These are phyloP conservation scores for Coptodon bakossiorum DNA, from an alignment of 2,113 vertebrate genomes.

Conservation along the genomic window DNA sequence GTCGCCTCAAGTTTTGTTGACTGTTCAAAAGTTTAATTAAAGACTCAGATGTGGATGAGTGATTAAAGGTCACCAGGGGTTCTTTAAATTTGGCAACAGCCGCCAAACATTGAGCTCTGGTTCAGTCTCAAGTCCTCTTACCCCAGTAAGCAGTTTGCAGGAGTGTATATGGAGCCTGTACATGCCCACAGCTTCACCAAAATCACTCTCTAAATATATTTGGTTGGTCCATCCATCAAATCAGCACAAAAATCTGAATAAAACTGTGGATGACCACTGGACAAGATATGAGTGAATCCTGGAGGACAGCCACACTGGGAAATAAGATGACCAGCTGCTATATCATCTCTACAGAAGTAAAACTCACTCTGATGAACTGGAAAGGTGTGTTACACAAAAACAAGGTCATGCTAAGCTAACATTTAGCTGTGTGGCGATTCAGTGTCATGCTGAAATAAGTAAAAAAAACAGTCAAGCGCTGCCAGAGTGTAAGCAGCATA, in stretches of 20 bases:
- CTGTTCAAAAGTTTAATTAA: slow-evolving; percentile 29
- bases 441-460: not conserved
- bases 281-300: not conserved
- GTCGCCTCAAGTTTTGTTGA: slow-evolving; percentile 16
- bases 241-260: not conserved
- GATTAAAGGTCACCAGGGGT: slow-evolving; percentile 6
- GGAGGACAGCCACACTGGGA: not conserved
- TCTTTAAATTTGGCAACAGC: not conserved
- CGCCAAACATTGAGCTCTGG: not conserved
- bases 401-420: not conserved
- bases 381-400: not conserved
- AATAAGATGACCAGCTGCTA: not conserved
- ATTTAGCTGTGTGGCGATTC: not conserved
- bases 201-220: not conserved
- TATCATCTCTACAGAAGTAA: not conserved
- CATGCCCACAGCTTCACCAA: not conserved
- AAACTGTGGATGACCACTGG: not conserved
- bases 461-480: not conserved
- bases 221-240: not conserved
- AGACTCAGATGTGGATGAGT: not conserved
- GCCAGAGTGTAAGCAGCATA: slow-evolving; percentile 16
- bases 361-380: not conserved
- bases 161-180: not conserved
- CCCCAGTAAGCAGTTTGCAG: not conserved
- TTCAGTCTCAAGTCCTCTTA: not conserved